Evolutionary conservation across 1,140 invertebrate species (phyloP).

Genomic region (Drosophila erecta): DNA sequence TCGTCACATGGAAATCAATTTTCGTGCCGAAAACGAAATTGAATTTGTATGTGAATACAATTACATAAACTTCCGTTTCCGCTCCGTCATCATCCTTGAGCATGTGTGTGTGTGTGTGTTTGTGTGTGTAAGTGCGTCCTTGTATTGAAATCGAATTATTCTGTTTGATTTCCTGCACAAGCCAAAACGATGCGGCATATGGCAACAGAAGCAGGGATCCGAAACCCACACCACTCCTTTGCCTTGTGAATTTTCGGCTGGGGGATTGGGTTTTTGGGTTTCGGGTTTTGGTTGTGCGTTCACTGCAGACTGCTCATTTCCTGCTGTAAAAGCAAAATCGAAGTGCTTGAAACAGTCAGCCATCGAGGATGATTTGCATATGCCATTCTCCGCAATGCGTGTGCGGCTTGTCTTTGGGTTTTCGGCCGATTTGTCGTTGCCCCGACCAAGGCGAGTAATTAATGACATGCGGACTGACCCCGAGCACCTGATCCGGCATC

Average conservation of each 20-base stretch:
- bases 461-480: constrained; percentile 60
- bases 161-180: constrained; percentile 81
- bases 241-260: constrained; percentile 27
- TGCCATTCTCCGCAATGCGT: constrained; percentile 41
- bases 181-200: constrained; percentile 73
- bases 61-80: constrained; percentile 81
- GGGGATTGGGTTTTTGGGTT: constrained; percentile 12
- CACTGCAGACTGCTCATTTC: constrained; percentile 63
- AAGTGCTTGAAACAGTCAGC: constrained; percentile 44
- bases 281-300: constrained; percentile 13
- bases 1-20: constrained; percentile 74
- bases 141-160: constrained; percentile 83
- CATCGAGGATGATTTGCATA: constrained; percentile 64
- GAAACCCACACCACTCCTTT: constrained; percentile 2
- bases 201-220: constrained; percentile 20
- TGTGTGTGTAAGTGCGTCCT: constrained; percentile 41
- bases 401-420: constrained; percentile 46
- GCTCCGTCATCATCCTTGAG: constrained; percentile 37
- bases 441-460: constrained; percentile 50
- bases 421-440: constrained; percentile 54
- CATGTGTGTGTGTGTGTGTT: neutral
- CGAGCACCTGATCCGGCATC: constrained; percentile 25
- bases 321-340: constrained; percentile 51
- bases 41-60: constrained; percentile 82
- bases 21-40: constrained; percentile 73